Percentiles rank a stretch among this genome's conserved stretches.
Conservation (phyloP, 2,797 vertebrate species). For the Brotula barbata region DNA sequence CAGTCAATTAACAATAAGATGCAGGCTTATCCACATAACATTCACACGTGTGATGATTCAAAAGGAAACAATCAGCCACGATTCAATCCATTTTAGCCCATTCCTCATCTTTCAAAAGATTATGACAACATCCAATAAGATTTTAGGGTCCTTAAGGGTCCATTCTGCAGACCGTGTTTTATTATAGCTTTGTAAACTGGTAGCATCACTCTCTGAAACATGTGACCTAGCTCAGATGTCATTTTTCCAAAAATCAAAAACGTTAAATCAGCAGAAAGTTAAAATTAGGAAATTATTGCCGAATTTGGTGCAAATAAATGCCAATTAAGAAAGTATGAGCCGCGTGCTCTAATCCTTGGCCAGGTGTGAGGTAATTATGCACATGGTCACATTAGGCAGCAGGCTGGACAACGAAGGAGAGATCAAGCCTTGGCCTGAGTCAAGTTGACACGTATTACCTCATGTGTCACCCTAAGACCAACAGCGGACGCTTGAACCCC, state of each 20-base stretch:
- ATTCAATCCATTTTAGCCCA: background rate
- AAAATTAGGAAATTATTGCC: background rate
- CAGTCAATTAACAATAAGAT: background rate
- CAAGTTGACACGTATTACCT: constrained; percentile 66
- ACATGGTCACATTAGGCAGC: background rate
- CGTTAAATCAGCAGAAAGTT: background rate
- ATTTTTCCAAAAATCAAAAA: background rate
- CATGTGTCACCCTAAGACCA: constrained; percentile 67
- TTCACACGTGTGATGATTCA: background rate
- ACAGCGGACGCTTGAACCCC: constrained; percentile 65
- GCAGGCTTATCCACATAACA: background rate
- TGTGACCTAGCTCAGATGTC: too few species aligned
- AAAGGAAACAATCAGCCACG: too few species aligned
- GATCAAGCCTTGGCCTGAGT: constrained; percentile 68
- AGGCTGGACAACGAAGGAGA: constrained; percentile 33
- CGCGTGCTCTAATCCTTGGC: background rate
- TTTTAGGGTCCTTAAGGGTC: too few species aligned
- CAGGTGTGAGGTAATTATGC: constrained; percentile 2
- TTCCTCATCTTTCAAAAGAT: constrained; percentile 1
- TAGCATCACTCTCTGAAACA: too few species aligned
- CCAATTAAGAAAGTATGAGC: background rate
- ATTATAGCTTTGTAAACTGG: too few species aligned
- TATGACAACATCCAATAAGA: too few species aligned
- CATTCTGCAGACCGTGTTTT: too few species aligned
- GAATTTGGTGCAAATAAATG: background rate